Percentiles rank a stretch among this genome's conserved stretches.
Evolutionary conservation across 2,113 vertebrate species (phyloP).

Genomic region (Epinephelus lanceolatus): DNA sequence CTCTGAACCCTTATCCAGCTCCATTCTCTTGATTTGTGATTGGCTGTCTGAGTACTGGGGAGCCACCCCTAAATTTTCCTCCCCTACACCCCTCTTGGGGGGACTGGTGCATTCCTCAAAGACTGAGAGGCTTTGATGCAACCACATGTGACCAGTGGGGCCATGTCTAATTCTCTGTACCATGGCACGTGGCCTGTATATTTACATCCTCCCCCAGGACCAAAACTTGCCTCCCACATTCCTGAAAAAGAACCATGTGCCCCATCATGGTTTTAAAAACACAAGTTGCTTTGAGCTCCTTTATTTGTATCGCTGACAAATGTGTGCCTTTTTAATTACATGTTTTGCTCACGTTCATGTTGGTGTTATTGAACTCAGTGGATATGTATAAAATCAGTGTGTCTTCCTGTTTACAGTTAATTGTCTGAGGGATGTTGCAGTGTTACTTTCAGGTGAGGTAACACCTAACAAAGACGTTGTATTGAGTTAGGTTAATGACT

Average conservation of each 20-base stretch:
- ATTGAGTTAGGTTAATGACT: not conserved
- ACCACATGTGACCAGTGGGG: conserved; percentile 39
- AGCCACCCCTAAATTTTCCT: conserved; percentile 14
- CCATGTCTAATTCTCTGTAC: not conserved
- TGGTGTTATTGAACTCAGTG: conserved; percentile 49
- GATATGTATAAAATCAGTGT: conserved; percentile 27
- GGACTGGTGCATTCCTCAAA: conserved; percentile 52
- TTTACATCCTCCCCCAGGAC: conserved; percentile 49
- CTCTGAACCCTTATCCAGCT: not conserved
- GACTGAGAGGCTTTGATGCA: conserved; percentile 43
- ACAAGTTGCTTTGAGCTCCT: not conserved
- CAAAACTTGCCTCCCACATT: conserved; percentile 30
- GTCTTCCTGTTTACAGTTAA: conserved; percentile 59
- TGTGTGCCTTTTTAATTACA: conserved; percentile 50
- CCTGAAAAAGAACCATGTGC: conserved; percentile 26
- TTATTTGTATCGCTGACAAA: conserved; percentile 8
- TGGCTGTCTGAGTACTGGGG: not conserved
- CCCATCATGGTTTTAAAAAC: not conserved
- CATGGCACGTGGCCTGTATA: conserved; percentile 40
- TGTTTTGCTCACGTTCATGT: conserved; percentile 27
- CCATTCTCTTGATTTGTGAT: conserved; percentile 31
- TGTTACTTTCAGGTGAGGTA: conserved; percentile 29
- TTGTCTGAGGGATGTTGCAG: conserved; percentile 22
- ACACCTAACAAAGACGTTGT: not conserved
- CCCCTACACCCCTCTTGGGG: not conserved